Percentiles rank a stretch among this genome's conserved stretches.
Evolutionary conservation across 2,888 invertebrate species (phyloP).

Genomic region (Petrolisthes manimaculis): DNA sequence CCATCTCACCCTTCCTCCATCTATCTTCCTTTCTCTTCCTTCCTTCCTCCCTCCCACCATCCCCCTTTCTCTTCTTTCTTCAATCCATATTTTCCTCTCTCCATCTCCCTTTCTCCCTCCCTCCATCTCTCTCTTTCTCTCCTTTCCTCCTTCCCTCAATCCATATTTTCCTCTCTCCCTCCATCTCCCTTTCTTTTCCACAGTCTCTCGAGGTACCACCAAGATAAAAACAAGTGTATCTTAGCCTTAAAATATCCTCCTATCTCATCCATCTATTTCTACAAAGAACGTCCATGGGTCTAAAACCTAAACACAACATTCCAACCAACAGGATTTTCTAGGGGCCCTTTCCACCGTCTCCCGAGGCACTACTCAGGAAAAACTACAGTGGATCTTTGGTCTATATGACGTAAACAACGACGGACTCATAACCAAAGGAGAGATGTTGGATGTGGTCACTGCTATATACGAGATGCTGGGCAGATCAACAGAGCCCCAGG

Average conservation of each 20-base stretch:
- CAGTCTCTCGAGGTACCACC: neutral
- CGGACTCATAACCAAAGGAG: slow-evolving; percentile 83
- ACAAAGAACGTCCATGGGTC: neutral
- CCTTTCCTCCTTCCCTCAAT: neutral
- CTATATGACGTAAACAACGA: slow-evolving; percentile 90
- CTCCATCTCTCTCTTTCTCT: neutral
- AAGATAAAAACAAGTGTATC: neutral
- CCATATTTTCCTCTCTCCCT: neutral
- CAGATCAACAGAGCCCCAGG: slow-evolving; percentile 80
- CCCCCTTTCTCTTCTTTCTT: neutral
- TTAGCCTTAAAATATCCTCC: neutral
- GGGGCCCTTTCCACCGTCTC: slow-evolving; percentile 86
- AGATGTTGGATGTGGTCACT: slow-evolving; percentile 85
- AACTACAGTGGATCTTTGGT: slow-evolving; percentile 89
- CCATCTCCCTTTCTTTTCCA: neutral
- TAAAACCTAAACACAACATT: neutral
- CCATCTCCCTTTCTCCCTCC: neutral
- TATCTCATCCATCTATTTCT: no score
- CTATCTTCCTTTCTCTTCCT: neutral
- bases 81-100: neutral
- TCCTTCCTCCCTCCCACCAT: neutral
- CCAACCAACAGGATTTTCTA: slow-evolving; percentile 80
- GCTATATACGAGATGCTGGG: slow-evolving; percentile 91
- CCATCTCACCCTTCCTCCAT: neutral
- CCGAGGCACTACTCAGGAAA: slow-evolving; percentile 85